A percentile compares a stretch with the other conserved stretches of the same genome.
These are phyloP conservation scores for Phaethornis superciliosus DNA, from an alignment of 2,113 vertebrate species.

Conservation along the genomic window DNA sequence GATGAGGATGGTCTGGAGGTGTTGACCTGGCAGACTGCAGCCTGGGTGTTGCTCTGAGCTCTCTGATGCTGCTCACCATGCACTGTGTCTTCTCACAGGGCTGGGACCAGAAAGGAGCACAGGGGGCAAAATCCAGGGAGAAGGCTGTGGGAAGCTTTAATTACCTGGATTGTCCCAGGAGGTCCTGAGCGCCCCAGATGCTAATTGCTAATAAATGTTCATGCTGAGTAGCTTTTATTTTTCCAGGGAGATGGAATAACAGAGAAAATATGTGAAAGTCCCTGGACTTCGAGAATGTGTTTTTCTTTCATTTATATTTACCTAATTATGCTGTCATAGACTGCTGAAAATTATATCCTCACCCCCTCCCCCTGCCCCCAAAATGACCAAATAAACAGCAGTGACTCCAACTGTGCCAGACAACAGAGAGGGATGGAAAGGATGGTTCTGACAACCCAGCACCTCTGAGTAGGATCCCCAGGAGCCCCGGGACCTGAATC, in stretches of 20 bases:
- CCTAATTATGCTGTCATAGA: constrained; percentile 55
- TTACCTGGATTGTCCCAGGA: neutral
- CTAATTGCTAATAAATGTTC: constrained; percentile 68
- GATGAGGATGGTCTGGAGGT: neutral
- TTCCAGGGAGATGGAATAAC: constrained; percentile 57
- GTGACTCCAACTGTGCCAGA: neutral
- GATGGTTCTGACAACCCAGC: neutral
- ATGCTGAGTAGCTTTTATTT: constrained; percentile 68
- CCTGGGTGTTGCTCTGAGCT: neutral
- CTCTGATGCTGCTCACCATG: neutral
- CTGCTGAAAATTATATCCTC: constrained; percentile 13
- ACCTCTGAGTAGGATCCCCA: neutral
- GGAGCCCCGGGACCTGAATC: no score
- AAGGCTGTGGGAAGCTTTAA: constrained; percentile 23
- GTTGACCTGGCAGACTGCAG: neutral
- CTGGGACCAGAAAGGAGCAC: neutral
- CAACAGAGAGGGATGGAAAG: neutral
- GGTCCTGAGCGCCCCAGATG: neutral
- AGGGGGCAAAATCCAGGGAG: neutral
- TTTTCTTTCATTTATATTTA: constrained; percentile 67
- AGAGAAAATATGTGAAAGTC: constrained; percentile 56
- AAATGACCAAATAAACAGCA: constrained; percentile 24
- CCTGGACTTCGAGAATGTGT: constrained; percentile 24
- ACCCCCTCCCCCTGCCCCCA: neutral
- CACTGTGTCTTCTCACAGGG: neutral